Base-by-base conservation (phyloP, 2,113 vertebrate species). In the Dendropsophus ebraccatus region DNA sequence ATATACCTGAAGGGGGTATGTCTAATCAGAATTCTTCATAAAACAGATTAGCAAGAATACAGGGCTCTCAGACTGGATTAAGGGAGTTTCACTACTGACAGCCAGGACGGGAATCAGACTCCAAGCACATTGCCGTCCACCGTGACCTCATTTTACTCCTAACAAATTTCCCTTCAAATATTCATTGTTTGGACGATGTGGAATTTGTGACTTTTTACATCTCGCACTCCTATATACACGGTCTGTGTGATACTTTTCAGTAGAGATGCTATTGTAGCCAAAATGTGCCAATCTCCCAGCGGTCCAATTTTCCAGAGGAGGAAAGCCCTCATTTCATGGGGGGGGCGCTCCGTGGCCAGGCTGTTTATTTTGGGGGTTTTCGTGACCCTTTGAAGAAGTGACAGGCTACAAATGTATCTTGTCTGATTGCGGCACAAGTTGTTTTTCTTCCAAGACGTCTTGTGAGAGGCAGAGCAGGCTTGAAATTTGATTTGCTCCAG, bases 301-400 rank as follows among this genome's bases (percentile, higher is more conserved):
- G 32, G 35, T 80, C n/a, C 54, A 75, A 47, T 84, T 49, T 41
- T 56, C 37, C 45, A 76, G 72, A 58, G 52, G 21, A 73, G 28
- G 65, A 81, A 67, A 37, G 21, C 50, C 49, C 45, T 52, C 4
- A 52, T 50, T 82, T 70, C 70, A 25, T 82, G 65, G 35, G 45
- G 45, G 41, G 30, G 81, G 37, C 28, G 52, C 58, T 75, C 7
- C 60, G 70, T 76, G 54, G 52, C 50, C 14, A 7, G n/a, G 17
- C 21, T 73, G 32, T 80, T 70, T 86, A 32, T 86, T 86, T 86
- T n/a, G n/a, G 62, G 47, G 37, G 72, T 76, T 58, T 76, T 79
- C 72, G 47, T 47, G 84, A 80, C 62, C n/a, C 75, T 70, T 70
- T 86, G 30, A 47, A 23, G 32, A 75, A 73, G 37, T 84, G 74